Evolutionary conservation across 2,888 invertebrate species (phyloP).

Genomic region (Pandemis cinnamomeana): DNA sequence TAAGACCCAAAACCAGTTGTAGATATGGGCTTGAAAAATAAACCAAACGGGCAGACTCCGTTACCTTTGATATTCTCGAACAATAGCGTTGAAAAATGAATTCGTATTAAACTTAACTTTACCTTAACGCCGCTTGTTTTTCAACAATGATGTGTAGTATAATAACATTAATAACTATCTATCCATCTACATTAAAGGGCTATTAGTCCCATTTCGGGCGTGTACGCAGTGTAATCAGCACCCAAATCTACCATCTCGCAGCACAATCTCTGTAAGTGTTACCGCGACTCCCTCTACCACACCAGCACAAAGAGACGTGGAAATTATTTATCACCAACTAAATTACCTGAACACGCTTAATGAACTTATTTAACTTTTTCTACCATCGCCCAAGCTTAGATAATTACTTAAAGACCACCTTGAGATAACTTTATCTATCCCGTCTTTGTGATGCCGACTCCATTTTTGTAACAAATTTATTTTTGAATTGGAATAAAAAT

Average conservation of each 20-base stretch:
- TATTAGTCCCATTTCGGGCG: slow-evolving; percentile 9
- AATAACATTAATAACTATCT: slow-evolving; percentile 2
- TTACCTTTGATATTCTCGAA: too few relatives aligned
- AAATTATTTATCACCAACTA: slow-evolving; percentile 67
- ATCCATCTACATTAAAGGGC: slow-evolving; percentile 21
- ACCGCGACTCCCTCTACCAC: slow-evolving; percentile 57
- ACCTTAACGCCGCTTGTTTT: not conserved
- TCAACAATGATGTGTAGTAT: not conserved
- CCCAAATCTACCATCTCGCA: slow-evolving; percentile 29
- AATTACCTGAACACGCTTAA: slow-evolving; percentile 64
- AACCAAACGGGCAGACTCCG: too few relatives aligned
- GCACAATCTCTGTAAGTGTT: slow-evolving; percentile 44
- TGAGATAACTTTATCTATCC: slow-evolving; percentile 57
- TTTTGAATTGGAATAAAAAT: slow-evolving; percentile 72
- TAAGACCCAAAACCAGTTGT: too few relatives aligned
- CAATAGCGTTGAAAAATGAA: not conserved
- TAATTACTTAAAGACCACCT: slow-evolving; percentile 76
- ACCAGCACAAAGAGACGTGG: slow-evolving; percentile 55
- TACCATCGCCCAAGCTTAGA: slow-evolving; percentile 57
- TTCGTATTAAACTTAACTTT: not conserved
- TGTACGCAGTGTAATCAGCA: slow-evolving; percentile 27
- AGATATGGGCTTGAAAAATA: too few relatives aligned
- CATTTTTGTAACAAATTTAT: slow-evolving; percentile 71
- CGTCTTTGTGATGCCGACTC: slow-evolving; percentile 72
- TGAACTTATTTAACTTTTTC: slow-evolving; percentile 75